Evolutionary conservation across 1,140 invertebrate species (phyloP).

Genomic region (Anastrepha ludens): DNA sequence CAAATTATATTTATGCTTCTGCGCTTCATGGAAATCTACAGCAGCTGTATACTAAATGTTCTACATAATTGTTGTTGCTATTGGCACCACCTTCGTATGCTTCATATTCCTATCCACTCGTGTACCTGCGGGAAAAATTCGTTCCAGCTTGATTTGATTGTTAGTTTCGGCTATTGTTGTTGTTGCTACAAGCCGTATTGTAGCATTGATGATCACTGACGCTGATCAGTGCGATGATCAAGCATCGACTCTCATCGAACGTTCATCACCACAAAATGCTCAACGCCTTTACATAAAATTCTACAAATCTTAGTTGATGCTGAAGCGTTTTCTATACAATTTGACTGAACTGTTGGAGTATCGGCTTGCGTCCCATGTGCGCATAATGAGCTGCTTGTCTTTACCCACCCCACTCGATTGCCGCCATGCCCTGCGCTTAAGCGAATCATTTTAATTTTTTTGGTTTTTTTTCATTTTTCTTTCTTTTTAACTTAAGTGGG

Average conservation of each 20-base stretch:
- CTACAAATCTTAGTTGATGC: constrained; percentile 16
- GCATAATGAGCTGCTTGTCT: constrained; percentile 42
- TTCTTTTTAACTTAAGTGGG: constrained; percentile 9
- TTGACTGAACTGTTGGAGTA: background rate
- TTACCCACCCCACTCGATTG: background rate
- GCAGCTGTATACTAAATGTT: background rate
- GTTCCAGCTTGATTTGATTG: constrained; percentile 52
- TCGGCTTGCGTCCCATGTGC: background rate
- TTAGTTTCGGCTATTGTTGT: constrained; percentile 47
- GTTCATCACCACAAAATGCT: constrained; percentile 15
- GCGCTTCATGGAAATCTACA: constrained; percentile 34
- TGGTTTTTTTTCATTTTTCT: background rate
- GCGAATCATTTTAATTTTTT: background rate
- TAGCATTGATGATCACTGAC: background rate
- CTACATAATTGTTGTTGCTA: constrained; percentile 31
- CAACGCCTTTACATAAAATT: constrained; percentile 26
- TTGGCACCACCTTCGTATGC: background rate
- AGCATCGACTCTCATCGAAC: constrained; percentile 6
- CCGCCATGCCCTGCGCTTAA: background rate
- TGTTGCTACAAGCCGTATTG: background rate
- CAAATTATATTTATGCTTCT: background rate
- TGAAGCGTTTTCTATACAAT: background rate
- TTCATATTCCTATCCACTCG: background rate
- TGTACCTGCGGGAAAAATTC: constrained; percentile 33
- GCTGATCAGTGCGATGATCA: constrained; percentile 11